A percentile compares a stretch with the other conserved stretches of the same genome.
Evolutionary conservation across 2,797 vertebrate genomes (phyloP).

Genomic region (Oryzias sinensis): DNA sequence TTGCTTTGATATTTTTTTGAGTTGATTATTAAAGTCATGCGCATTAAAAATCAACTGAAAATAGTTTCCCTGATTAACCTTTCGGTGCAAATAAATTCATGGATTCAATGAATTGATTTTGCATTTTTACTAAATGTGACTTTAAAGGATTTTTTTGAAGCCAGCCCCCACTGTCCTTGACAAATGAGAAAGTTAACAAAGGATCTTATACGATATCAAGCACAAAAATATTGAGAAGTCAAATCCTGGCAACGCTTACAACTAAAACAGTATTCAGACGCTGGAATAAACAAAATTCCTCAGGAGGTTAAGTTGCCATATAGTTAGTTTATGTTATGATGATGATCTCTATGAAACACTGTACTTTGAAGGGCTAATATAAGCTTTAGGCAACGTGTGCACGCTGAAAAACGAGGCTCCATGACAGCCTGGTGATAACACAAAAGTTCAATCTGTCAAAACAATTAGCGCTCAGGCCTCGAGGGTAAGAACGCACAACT

Average conservation of each 20-base stretch:
- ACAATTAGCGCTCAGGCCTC: constrained; percentile 68
- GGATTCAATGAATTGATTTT: too few species aligned
- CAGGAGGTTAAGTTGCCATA: constrained; percentile 43
- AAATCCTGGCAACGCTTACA: constrained; percentile 7
- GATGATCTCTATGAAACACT: constrained; percentile 56
- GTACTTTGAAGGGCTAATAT: constrained; percentile 63
- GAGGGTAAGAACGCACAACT: constrained; percentile 60
- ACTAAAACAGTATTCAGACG: neutral
- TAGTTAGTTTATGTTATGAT: constrained; percentile 42
- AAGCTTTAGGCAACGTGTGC: constrained; percentile 53
- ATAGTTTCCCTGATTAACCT: neutral
- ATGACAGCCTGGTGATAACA: constrained; percentile 69
- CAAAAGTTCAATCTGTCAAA: constrained; percentile 71
- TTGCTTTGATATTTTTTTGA: too few species aligned
- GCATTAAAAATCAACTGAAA: too few species aligned
- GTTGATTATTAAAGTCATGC: too few species aligned
- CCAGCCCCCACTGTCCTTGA: too few species aligned
- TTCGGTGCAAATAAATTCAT: neutral
- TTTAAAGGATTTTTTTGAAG: too few species aligned
- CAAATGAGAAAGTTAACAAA: neutral
- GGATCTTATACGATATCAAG: constrained; percentile 23
- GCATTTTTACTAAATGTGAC: too few species aligned
- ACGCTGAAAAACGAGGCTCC: constrained; percentile 59
- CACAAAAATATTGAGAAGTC: constrained; percentile 9
- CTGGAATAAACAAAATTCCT: constrained; percentile 41